Percentiles rank a stretch among this genome's conserved stretches.
Evolutionary conservation across 1,140 invertebrate genomes (phyloP).

Genomic region (Hyposmocoma kahamanoa): DNA sequence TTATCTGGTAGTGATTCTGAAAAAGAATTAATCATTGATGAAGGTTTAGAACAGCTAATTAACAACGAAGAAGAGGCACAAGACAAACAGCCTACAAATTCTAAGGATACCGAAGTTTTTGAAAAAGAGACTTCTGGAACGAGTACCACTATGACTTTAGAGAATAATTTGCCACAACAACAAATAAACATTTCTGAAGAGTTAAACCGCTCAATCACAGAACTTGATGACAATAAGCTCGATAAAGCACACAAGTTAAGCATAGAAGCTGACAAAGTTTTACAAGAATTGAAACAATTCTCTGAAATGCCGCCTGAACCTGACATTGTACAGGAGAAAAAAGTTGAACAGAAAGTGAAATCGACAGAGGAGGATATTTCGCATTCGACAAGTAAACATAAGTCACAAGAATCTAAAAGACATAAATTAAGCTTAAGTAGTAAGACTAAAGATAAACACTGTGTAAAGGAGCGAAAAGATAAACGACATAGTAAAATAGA

Average conservation of each 20-base stretch:
- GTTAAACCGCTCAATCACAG: slow-evolving; percentile 2
- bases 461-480: not conserved
- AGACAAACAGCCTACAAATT: slow-evolving; percentile 6
- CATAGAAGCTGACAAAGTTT: slow-evolving; percentile 53
- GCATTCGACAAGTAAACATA: slow-evolving; percentile 5
- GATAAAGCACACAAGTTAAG: slow-evolving; percentile 54
- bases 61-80: slow-evolving; percentile 8
- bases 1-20: slow-evolving; percentile 31
- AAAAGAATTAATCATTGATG: slow-evolving; percentile 37
- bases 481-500: slow-evolving; percentile 4
- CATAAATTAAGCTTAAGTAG: slow-evolving; percentile 26
- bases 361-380: not conserved
- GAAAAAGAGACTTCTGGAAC: not conserved
- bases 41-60: slow-evolving; percentile 16
- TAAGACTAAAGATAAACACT: slow-evolving; percentile 4
- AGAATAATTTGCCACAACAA: slow-evolving; percentile 6
- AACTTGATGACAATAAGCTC: slow-evolving; percentile 27
- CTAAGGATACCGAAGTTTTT: slow-evolving; percentile 7
- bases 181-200: not conserved
- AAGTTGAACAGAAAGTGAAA: not conserved
- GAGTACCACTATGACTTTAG: slow-evolving; percentile 4
- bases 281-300: slow-evolving; percentile 45
- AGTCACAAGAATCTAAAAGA: slow-evolving; percentile 17
- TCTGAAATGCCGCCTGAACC: slow-evolving; percentile 40
- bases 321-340: slow-evolving; percentile 4